phyloP scores from a whole-genome alignment of 2,797 vertebrate species.

The Platalea minor region DNA sequence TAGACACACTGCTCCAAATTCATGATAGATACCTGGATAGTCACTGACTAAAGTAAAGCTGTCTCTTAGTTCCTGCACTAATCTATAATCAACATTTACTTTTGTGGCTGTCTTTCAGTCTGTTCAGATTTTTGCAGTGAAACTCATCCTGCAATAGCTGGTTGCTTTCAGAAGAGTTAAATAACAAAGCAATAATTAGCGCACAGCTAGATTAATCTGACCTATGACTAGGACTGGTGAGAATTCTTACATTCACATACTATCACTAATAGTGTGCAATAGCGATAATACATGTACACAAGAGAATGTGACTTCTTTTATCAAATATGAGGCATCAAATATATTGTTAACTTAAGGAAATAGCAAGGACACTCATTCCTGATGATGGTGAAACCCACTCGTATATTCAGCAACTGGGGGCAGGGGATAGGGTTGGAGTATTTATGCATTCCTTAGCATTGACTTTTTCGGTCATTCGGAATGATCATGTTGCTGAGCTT shows the following conservation, averaged over 20 bases:
- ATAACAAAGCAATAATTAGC: neutral
- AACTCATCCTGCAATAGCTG: neutral
- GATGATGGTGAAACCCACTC: neutral
- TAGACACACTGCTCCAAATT: neutral
- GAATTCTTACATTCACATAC: neutral
- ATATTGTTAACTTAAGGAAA: neutral
- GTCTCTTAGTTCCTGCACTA: neutral
- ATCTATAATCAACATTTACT: neutral
- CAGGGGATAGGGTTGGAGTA: neutral
- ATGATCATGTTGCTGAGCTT: neutral
- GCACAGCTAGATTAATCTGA: neutral
- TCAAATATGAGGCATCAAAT: neutral
- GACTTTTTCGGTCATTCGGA: neutral
- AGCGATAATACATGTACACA: accelerated
- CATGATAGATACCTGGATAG: neutral
- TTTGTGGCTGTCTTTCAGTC: neutral
- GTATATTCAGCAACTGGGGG: neutral
- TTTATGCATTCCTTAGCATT: neutral
- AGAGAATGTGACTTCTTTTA: neutral
- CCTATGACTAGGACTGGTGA: neutral
- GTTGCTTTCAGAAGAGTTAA: neutral
- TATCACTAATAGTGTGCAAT: neutral
- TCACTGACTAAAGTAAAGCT: neutral
- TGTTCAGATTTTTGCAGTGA: neutral
- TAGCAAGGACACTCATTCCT: neutral